These are phyloP conservation scores for Carposina sasakii DNA, from an alignment of 1,140 invertebrate genomes.

Conservation along the genomic window DNA sequence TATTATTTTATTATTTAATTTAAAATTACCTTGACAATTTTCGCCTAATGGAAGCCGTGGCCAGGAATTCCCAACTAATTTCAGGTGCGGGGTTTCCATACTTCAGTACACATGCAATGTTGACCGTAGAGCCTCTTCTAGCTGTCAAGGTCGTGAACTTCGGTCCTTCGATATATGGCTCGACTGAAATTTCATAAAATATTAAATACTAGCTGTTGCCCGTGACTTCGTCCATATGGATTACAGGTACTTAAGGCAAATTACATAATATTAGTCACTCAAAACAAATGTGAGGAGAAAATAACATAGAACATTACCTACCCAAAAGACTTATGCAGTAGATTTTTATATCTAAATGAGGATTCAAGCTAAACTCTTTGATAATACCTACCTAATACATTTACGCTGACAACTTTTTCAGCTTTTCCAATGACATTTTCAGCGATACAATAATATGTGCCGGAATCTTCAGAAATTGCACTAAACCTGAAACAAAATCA, in stretches of 20 bases:
- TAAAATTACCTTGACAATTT: conserved; percentile 27
- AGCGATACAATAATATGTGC: conserved; percentile 44
- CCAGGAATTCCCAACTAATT: conserved; percentile 38
- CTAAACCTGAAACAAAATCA: conserved; percentile 33
- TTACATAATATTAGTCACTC: too few relatives aligned
- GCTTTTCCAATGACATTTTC: conserved; percentile 40
- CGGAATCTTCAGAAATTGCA: conserved; percentile 40
- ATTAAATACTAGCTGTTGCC: background rate
- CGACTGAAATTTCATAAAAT: conserved; percentile 28
- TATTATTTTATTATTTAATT: background rate
- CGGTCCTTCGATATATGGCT: conserved; percentile 37
- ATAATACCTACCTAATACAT: conserved; percentile 38
- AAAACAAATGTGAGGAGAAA: background rate
- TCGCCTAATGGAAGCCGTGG: conserved; percentile 23
- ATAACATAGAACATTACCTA: background rate
- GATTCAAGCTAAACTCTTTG: too few relatives aligned
- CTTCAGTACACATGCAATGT: conserved; percentile 29
- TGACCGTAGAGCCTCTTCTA: conserved; percentile 16
- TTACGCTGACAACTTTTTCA: conserved; percentile 32
- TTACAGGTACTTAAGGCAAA: too few relatives aligned
- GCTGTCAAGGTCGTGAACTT: conserved; percentile 16
- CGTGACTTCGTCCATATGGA: too few relatives aligned
- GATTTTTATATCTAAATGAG: background rate
- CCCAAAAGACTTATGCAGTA: background rate
- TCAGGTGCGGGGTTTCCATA: conserved; percentile 34